phyloP scores from a whole-genome alignment of 2,888 invertebrate genomes.

The Periphyllus acericola region DNA sequence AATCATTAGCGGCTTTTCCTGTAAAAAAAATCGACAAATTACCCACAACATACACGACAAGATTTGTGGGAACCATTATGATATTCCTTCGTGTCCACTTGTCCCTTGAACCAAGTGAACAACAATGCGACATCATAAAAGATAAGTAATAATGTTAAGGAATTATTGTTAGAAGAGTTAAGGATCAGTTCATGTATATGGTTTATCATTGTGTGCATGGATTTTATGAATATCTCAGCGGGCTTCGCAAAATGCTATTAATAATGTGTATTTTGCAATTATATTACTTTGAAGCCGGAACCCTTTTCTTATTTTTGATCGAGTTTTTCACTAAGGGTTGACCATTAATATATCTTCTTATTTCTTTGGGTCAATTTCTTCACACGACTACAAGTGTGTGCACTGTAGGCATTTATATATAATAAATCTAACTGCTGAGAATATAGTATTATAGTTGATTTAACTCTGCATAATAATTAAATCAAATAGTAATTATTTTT shows the following conservation, averaged over 20 bases:
- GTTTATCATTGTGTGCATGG: slow-evolving; percentile 29
- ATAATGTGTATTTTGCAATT: slow-evolving; percentile 48
- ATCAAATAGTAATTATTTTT: too few relatives aligned
- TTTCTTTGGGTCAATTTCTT: slow-evolving; percentile 12
- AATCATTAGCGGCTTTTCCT: slow-evolving; percentile 60
- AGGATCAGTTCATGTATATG: neutral
- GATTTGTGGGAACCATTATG: slow-evolving; percentile 35
- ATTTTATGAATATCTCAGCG: slow-evolving; percentile 53
- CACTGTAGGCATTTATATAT: neutral
- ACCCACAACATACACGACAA: slow-evolving; percentile 48
- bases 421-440: neutral
- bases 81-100: slow-evolving; percentile 49
- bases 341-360: slow-evolving; percentile 38
- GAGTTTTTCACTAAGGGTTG: slow-evolving; percentile 37
- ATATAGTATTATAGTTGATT: too few relatives aligned
- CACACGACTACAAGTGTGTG: neutral
- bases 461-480: too few relatives aligned
- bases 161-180: slow-evolving; percentile 54
- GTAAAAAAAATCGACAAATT: slow-evolving; percentile 59
- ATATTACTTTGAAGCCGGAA: slow-evolving; percentile 29
- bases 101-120: slow-evolving; percentile 37
- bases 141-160: slow-evolving; percentile 29
- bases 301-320: neutral
- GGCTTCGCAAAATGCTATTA: slow-evolving; percentile 48
- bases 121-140: slow-evolving; percentile 48